phyloP scores from a whole-genome alignment of 37 sponge, comb jelly and placozoan genomes.

The Crambe crambe region DNA sequence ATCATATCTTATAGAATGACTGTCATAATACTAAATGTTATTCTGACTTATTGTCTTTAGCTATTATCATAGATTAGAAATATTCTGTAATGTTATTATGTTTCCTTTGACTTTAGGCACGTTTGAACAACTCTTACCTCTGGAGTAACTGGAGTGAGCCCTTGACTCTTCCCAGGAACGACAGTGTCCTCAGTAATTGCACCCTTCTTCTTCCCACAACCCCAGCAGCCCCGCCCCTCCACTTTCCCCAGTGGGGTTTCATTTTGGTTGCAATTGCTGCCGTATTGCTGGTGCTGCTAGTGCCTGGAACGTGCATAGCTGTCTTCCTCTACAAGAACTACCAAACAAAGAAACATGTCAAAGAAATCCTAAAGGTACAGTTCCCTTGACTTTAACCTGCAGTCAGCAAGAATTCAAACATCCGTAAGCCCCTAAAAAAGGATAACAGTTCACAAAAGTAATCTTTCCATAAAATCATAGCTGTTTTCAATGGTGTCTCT shows the following conservation, averaged over 20 bases:
- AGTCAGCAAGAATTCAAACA: too few relatives aligned
- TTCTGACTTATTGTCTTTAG: neutral
- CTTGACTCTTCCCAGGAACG: constrained; percentile 10
- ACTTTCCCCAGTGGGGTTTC: neutral
- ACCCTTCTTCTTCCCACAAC: neutral
- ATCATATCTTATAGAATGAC: neutral
- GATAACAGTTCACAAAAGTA: too few relatives aligned
- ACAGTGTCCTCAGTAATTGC: constrained; percentile 18
- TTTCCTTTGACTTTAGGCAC: too few relatives aligned
- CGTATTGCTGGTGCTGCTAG: neutral
- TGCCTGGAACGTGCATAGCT: neutral
- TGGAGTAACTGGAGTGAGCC: constrained; percentile 53
- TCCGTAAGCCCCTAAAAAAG: too few relatives aligned
- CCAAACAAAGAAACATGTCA: neutral
- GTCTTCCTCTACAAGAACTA: neutral
- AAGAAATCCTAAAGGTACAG: neutral
- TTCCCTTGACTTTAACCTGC: too few relatives aligned
- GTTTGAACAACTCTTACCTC: neutral
- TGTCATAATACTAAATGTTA: neutral
- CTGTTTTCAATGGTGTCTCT: too few relatives aligned
- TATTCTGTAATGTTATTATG: too few relatives aligned
- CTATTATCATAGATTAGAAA: too few relatives aligned
- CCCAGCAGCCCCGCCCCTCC: neutral
- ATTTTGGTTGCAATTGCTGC: neutral
- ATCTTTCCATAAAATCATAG: too few relatives aligned